Conservation (phyloP, 37 sponge, comb jelly and placozoan species). For the Hexactinellida sp. region DNA sequence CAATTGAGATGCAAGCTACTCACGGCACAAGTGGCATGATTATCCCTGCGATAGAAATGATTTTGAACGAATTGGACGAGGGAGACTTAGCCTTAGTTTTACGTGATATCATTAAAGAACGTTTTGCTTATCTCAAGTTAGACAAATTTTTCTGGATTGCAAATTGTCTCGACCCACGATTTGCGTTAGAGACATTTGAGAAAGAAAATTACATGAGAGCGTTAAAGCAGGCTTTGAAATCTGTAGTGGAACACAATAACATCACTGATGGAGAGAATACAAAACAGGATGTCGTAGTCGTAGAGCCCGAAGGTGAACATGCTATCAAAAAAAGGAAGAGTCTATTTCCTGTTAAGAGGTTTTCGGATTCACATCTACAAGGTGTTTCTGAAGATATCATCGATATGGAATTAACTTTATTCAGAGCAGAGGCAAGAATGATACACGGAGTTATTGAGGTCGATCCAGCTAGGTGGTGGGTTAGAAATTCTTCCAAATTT, state of each 20-base stretch:
- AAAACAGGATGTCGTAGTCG: not conserved
- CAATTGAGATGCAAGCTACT: not conserved
- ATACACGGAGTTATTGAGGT: not conserved
- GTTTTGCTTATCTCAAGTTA: not conserved
- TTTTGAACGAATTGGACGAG: not conserved
- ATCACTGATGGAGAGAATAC: not conserved
- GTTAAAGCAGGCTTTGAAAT: conserved; percentile 1
- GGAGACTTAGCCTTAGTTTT: not conserved
- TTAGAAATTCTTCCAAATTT: not conserved
- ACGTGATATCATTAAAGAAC: not conserved
- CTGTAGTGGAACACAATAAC: not conserved
- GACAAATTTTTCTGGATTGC: not conserved
- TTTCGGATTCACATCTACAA: not conserved
- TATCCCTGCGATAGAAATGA: not conserved
- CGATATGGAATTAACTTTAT: not conserved
- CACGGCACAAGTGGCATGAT: conserved; percentile 11
- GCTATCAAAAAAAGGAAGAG: not conserved
- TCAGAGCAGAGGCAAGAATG: not conserved
- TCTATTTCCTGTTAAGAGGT: conserved; percentile 10
- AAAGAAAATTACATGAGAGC: not conserved
- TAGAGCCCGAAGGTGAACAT: not conserved
- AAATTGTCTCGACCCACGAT: not conserved
- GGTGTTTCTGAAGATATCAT: not conserved
- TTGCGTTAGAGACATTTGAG: not conserved
- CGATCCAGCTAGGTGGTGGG: not conserved